Evolutionary conservation across 2,113 vertebrate species (phyloP).

Genomic region (Saimiri boliviensis): DNA sequence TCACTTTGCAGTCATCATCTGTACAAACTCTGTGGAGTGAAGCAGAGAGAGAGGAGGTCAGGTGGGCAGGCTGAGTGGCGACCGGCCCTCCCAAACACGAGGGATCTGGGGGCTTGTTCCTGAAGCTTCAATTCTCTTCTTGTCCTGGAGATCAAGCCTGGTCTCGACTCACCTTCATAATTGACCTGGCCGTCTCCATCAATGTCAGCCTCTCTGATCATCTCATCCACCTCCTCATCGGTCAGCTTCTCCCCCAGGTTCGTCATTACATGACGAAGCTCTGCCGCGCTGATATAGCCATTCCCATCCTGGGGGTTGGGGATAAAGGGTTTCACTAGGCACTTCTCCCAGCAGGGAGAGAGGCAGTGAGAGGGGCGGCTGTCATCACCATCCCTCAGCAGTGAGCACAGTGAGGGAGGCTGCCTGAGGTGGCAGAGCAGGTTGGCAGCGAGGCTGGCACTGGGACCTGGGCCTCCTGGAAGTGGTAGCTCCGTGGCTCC

Average conservation of each 20-base stretch:
- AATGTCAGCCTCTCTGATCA: conserved; percentile 95
- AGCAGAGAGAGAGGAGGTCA: fast-evolving
- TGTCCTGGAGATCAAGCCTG: fast-evolving
- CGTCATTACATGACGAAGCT: conserved; percentile 94
- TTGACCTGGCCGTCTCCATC: conserved; percentile 95
- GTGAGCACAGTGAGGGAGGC: background rate
- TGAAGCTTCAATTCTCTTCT: fast-evolving
- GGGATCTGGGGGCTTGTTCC: fast-evolving
- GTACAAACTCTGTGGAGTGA: conserved; percentile 91
- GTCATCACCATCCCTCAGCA: background rate
- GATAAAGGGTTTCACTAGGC: background rate
- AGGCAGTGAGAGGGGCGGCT: background rate
- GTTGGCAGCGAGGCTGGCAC: background rate
- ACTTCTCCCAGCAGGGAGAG: background rate
- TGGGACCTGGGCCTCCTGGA: background rate
- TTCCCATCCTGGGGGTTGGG: conserved; percentile 89
- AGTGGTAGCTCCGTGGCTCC: background rate
- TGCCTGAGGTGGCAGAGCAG: background rate
- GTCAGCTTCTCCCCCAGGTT: conserved; percentile 95
- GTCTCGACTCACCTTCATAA: conserved; percentile 88
- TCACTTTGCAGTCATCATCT: conserved; percentile 98
- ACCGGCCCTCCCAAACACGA: fast-evolving
- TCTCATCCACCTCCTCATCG: conserved; percentile 94
- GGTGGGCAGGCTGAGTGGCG: fast-evolving
- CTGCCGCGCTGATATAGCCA: conserved; percentile 93